phyloP scores from a whole-genome alignment of 30 jellyfish, hydroid and myxozoan genomes.

The Aurelia sp. region DNA sequence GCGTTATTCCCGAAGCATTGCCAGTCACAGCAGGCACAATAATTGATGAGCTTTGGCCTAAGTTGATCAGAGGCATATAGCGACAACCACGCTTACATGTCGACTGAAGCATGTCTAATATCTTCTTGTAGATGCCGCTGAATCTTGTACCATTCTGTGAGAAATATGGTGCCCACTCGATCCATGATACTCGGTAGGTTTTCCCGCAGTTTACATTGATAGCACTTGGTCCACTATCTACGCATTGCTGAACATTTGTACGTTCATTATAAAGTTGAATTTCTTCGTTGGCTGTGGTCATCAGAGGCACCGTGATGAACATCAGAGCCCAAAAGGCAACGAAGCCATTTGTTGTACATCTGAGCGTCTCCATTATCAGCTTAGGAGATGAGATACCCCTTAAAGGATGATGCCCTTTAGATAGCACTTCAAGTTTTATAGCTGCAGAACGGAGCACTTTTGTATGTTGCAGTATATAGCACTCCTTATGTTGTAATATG shows the following conservation, averaged over 20 bases:
- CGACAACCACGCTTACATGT: conserved; percentile 28
- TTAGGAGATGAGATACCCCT: too few species aligned
- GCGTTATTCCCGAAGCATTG: not conserved
- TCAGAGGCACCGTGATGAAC: too few species aligned
- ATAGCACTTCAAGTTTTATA: too few species aligned
- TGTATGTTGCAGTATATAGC: too few species aligned
- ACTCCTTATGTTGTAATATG: too few species aligned
- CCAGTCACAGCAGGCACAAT: not conserved
- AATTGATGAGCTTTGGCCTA: not conserved
- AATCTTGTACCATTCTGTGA: conserved; percentile 9
- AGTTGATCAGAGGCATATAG: not conserved
- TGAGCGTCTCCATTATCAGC: too few species aligned
- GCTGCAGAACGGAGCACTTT: too few species aligned
- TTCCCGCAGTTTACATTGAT: conserved; percentile 14
- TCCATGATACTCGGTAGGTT: conserved; percentile 16
- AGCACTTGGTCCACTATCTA: not conserved
- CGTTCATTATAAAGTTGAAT: not conserved
- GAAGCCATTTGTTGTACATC: too few species aligned
- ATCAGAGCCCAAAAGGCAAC: too few species aligned
- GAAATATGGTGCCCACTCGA: conserved; percentile 29
- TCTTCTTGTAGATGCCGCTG: conserved; percentile 16
- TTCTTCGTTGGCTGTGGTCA: conserved; percentile 11
- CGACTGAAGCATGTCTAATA: conserved; percentile 18
- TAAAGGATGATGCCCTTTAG: too few species aligned
- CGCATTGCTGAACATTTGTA: conserved; percentile 7